A percentile compares a stretch with the other conserved stretches of the same genome.
Conservation (phyloP, 2,888 invertebrate genomes). For the Sicus ferrugineus region DNA sequence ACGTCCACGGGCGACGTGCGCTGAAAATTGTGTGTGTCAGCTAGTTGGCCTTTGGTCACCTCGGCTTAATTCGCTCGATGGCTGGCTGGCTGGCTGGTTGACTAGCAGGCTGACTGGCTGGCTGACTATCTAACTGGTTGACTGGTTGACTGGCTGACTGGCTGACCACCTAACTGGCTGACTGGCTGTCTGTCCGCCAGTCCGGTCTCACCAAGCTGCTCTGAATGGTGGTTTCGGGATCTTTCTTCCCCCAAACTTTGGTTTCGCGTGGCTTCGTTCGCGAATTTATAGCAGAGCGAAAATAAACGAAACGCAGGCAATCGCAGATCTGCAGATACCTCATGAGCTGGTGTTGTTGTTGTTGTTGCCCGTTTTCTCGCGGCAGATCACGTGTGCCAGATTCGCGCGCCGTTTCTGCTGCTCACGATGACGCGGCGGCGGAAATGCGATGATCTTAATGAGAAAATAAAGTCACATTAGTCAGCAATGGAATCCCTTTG, state of each 20-base stretch:
- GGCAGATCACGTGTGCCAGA: slow-evolving; percentile 21
- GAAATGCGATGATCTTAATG: slow-evolving; percentile 13
- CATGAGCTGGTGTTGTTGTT: slow-evolving; percentile 7
- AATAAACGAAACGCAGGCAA: slow-evolving; percentile 19
- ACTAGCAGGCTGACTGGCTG: slow-evolving; percentile 7
- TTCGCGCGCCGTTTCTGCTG: background rate
- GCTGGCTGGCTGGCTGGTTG: slow-evolving; percentile 5
- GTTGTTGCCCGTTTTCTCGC: background rate
- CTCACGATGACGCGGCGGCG: background rate
- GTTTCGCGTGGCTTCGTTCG: slow-evolving; percentile 11
- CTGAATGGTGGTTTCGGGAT: slow-evolving; percentile 34
- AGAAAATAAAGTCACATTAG: slow-evolving; percentile 12
- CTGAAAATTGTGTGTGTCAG: slow-evolving; percentile 50
- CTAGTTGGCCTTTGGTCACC: slow-evolving; percentile 62
- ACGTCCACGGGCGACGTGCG: slow-evolving; percentile 32
- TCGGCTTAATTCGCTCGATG: slow-evolving; percentile 54
- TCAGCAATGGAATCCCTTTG: no score
- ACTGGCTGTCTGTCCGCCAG: background rate
- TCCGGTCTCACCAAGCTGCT: background rate
- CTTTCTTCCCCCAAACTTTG: slow-evolving; percentile 25
- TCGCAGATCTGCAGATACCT: slow-evolving; percentile 18
- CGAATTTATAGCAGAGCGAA: slow-evolving; percentile 28
- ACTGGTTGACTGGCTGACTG: background rate
- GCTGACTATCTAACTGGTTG: background rate
- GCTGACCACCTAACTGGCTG: background rate